These are phyloP conservation scores for Xiphydria camelus DNA, from an alignment of 2,888 invertebrate genomes.

Conservation along the genomic window DNA sequence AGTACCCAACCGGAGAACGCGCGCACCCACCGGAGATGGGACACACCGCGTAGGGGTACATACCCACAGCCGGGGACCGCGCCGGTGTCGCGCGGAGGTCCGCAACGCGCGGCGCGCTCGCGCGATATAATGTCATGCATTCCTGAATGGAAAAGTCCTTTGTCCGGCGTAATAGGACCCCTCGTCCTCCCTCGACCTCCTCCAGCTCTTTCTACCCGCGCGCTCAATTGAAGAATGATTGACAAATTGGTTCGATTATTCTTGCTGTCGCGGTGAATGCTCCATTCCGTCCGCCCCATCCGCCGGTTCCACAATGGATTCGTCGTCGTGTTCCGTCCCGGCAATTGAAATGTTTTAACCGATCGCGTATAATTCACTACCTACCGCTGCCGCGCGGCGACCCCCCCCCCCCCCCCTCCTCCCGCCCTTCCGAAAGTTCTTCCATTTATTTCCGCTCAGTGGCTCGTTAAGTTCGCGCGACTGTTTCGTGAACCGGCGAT, in stretches of 20 bases:
- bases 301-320: slow-evolving; percentile 8
- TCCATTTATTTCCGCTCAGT: too few relatives aligned
- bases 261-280: slow-evolving; percentile 14
- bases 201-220: slow-evolving; percentile 7
- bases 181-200: slow-evolving; percentile 7
- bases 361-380: slow-evolving; percentile 15
- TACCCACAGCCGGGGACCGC: too few relatives aligned
- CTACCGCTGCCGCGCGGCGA: too few relatives aligned
- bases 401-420: too few relatives aligned
- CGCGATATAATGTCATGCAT: slow-evolving; percentile 14
- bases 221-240: slow-evolving; percentile 12
- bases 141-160: slow-evolving; percentile 11
- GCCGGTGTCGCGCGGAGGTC: too few relatives aligned
- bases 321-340: slow-evolving; percentile 14
- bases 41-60: too few relatives aligned
- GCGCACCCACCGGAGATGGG: too few relatives aligned
- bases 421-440: too few relatives aligned
- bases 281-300: slow-evolving; percentile 4
- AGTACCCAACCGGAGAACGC: too few relatives aligned
- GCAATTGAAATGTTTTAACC: slow-evolving; percentile 16
- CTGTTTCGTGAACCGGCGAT: too few relatives aligned
- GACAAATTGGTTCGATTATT: slow-evolving; percentile 18
- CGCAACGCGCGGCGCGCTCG: too few relatives aligned
- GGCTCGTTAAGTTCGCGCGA: too few relatives aligned
- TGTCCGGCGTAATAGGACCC: slow-evolving; percentile 12